Percentiles rank a stretch among this genome's conserved stretches.
Evolutionary conservation across 1,140 invertebrate species (phyloP).

Genomic region (Drosophila persimilis): DNA sequence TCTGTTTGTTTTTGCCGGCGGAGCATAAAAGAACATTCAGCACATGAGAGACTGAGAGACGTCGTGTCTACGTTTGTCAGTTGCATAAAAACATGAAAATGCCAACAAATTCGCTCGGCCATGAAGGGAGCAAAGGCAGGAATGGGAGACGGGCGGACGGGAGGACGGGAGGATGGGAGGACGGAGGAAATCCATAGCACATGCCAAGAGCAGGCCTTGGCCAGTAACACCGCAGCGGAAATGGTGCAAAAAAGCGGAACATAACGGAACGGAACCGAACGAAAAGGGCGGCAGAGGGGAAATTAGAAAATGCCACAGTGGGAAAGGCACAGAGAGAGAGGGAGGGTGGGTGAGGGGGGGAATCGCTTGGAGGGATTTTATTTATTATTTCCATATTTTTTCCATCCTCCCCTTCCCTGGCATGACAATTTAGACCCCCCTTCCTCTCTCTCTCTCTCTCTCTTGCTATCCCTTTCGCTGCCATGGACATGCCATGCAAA

Average conservation of each 20-base stretch:
- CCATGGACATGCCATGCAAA: conserved; percentile 51
- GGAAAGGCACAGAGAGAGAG: not conserved
- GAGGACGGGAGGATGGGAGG: not conserved
- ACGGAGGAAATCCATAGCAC: conserved; percentile 31
- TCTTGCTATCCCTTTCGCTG: too few species aligned
- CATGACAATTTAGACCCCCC: not conserved
- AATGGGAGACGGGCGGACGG: not conserved
- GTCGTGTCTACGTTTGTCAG: conserved; percentile 70
- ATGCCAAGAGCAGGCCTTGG: conserved; percentile 54
- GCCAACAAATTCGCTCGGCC: conserved; percentile 68
- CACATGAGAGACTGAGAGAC: conserved; percentile 48
- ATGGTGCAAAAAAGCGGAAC: conserved; percentile 72
- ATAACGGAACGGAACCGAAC: conserved; percentile 15
- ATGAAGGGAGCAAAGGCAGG: conserved; percentile 7
- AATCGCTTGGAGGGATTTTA: conserved; percentile 2
- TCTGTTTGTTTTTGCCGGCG: too few species aligned
- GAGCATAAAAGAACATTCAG: conserved; percentile 34
- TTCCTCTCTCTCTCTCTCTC: not conserved
- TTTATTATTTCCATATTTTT: conserved; percentile 10
- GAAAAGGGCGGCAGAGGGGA: conserved; percentile 40
- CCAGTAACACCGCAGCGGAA: conserved; percentile 67
- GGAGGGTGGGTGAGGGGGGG: not conserved
- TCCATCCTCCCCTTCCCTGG: not conserved
- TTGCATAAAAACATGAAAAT: conserved; percentile 73
- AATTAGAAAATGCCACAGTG: conserved; percentile 73